Conservation (phyloP, 2,797 vertebrate species). For the Sternarchorhynchus goeldii region DNA sequence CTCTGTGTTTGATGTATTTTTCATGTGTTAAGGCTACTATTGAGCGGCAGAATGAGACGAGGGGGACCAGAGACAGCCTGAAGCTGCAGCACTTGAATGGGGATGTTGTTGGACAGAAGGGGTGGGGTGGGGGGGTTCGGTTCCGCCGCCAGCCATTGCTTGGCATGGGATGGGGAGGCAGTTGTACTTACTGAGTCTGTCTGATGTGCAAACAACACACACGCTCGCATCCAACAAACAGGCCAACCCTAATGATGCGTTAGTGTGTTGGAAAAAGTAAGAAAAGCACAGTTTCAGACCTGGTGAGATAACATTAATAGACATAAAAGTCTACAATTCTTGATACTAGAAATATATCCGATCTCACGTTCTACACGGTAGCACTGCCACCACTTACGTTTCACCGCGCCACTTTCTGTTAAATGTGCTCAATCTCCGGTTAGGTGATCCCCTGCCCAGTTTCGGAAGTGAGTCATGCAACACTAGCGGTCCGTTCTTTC, state of each 20-base stretch:
- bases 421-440: conserved; percentile 39
- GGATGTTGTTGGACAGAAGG: conserved; percentile 73
- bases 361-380: too few relatives aligned
- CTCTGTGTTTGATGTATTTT: conserved; percentile 81
- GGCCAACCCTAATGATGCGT: conserved; percentile 42
- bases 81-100: conserved; percentile 76
- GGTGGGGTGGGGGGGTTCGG: conserved; percentile 39
- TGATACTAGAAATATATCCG: too few relatives aligned
- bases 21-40: conserved; percentile 78
- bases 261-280: conserved; percentile 1
- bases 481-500: conserved; percentile 33
- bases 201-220: conserved; percentile 68
- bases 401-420: conserved; percentile 5
- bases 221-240: conserved; percentile 24
- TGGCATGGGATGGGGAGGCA: conserved; percentile 73
- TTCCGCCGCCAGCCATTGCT: conserved; percentile 69
- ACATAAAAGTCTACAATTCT: too few relatives aligned
- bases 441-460: conserved; percentile 62
- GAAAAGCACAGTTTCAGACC: too few relatives aligned
- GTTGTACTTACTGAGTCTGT: conserved; percentile 74
- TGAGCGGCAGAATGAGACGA: conserved; percentile 64
- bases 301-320: too few relatives aligned
- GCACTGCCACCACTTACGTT: too few relatives aligned
- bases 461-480: conserved; percentile 70
- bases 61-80: conserved; percentile 65